Evolutionary conservation across 2,888 invertebrate genomes (phyloP), one percentile per base, ranked within the genome.

Genomic region (Ornithoptera alexandrae): DNA sequence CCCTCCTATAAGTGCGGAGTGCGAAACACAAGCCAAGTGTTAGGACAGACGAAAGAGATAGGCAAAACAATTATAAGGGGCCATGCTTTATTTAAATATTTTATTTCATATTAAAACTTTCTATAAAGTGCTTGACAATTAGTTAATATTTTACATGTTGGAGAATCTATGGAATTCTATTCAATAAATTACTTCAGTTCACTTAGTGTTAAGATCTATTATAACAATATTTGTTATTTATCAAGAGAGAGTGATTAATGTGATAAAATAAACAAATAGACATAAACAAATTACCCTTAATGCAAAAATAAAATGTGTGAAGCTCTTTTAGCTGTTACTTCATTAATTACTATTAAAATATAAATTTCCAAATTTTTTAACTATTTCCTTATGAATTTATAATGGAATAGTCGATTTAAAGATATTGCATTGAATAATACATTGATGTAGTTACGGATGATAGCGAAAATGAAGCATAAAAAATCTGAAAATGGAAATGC

Each of bases 1-100:
- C 92, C 92, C 80, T 92, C 92, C 92, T 92, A 90, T 81, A 86
- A 80, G 89, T 87, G 90, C 84, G 79, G 80, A 82, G 89, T 88
- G 89, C 86, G 81, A 81, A 70, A 70, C 53, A 84, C 76, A 91
- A 89, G 90, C 89, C 82, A 84, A 85, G 90, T 89, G 89, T 89
- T 85, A 88, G 77, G 85, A 89, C 78, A 89, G 89, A 83, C 79
- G 78, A 77, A 81, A 81, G 77, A 85, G 81, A 89, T 81, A 89
- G 85, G 87, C 89, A 90, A 86, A 86, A 74, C 79, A 88, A 88
- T 75, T 72, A 81, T 76, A 84, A 80, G 74, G 39, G 75, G 73
- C 76, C 83, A 87, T 87, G 89, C 88, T 81, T 53, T 66, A 59
- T 66, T 70, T 6, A 39, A n/a, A n/a, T 17, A 60, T 17, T 42